Evolutionary conservation across 1,140 invertebrate species (phyloP), one percentile per base, ranked within the genome.

Genomic region (Diplogasteroides magnus): DNA sequence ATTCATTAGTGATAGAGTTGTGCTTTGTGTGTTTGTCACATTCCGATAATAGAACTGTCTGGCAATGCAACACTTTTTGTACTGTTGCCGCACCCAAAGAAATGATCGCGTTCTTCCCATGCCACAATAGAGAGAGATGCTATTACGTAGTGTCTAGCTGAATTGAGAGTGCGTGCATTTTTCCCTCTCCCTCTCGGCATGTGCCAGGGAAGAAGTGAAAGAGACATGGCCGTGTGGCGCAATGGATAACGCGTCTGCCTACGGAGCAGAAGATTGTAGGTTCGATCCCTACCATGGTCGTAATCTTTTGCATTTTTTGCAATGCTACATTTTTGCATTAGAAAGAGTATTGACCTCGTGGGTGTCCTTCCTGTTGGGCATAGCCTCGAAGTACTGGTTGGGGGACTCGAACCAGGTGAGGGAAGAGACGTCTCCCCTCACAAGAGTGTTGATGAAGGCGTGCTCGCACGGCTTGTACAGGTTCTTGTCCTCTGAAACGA

Each of bases 361-460:
- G 58, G 79, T 78, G 32, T 2, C 83, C 63, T 64, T 65, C 69
- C 72, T 81, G 64, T 85, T 58, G 65, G 59, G 29, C 19, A 67
- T 68, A 57, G 65, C 73, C 32, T 85, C 66, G 82, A 83, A 77
- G 83, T 86, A 83, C 61, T 85, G 65, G 88, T 92, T 86, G 2
- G 89, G 89, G 62, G 90, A 90, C 85, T 97, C 92, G 74, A 97
- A 90, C 94, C 94, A 98, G 68, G 88, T 88, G 23, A 98, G 86
- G 78, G 91, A 94, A 1, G 92, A 89, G 32, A 98, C 86, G 84
- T 98, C 94, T 72, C 93, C 93, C 76, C 93, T 87, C 2, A 88
- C 89, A 59, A 94, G 78, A 1, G 92, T 89, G 83, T 97, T 97
- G 13, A 97, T 89, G 81, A 93, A 96, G 15, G 94, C 94, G 84